Evolutionary conservation across 2,888 invertebrate genomes (phyloP), one percentile per base, ranked within the genome.

Genomic region (Rhagonycha lutea): DNA sequence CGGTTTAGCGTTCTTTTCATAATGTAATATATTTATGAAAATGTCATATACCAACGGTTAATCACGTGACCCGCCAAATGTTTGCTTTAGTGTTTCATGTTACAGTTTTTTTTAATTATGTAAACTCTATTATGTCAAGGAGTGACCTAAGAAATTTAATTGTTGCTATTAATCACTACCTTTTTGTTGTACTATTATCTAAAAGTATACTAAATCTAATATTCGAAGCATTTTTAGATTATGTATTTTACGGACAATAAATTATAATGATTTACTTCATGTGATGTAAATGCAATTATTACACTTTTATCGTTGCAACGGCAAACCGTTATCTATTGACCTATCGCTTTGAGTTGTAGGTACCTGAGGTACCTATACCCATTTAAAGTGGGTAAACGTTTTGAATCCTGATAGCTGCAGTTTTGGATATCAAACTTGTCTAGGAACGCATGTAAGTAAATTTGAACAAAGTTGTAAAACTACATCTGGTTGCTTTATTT

Each of bases 1-100:
- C 79, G 78, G 76, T 79, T 75, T 71, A 61, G 68, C 68, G 76
- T 79, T 78, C 72, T 78, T 78, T 78, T 63, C 72, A 74, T 70
- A n/a, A 24, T 65, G 63, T 65, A 78, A 75, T 71, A 73, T 73
- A 76, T 79, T 78, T 78, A 76, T 72, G 67, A 73, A 77, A 77
- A 79, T 77, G 77, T 75, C 75, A 77, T 70, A 75, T 63, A 63
- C 28, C 61, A 68, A 69, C 71, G 70, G 63, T 75, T 79, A 79
- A 77, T 79, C 77, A 76, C 74, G 76, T 76, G 76, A 78, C 76
- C 63, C 69, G 65, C 71, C 74, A 67, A 72, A 72, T 76, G 62
- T 78, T 76, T 78, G 63, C 69, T 29, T 73, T 72, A 63, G 18
- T 63, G 47, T 69, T 61, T 75, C 65, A 69, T 69, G 68, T 72